Conservation (phyloP, 2,888 invertebrate genomes). For the Caenorhabditis sp. region DNA sequence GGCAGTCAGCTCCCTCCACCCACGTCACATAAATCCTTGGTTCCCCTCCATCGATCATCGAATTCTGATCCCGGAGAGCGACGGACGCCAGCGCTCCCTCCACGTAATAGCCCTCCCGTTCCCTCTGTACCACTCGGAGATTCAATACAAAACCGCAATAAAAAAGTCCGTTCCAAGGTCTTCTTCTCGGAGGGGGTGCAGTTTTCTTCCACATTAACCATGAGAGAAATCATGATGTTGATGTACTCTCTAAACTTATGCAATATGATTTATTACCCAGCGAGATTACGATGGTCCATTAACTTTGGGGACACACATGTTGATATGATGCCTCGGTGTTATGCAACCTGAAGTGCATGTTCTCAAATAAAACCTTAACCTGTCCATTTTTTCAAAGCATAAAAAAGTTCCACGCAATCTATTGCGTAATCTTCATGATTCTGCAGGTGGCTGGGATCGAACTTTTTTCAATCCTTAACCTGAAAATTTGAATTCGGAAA, state of each 20-base stretch:
- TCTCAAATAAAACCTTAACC: constrained; percentile 1
- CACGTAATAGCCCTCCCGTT: constrained; percentile 52
- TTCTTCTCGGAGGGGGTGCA: constrained; percentile 44
- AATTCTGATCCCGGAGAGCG: constrained; percentile 40
- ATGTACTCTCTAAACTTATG: constrained; percentile 41
- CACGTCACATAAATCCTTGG: constrained; percentile 39
- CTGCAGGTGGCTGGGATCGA: neutral
- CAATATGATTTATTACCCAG: constrained; percentile 34
- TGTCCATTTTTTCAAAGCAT: neutral
- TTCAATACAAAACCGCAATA: constrained; percentile 54
- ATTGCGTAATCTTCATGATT: constrained; percentile 10
- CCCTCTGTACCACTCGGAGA: constrained; percentile 41
- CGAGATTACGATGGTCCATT: constrained; percentile 8
- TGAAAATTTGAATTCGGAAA: constrained; percentile 1
- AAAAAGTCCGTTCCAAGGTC: constrained; percentile 61
- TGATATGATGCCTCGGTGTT: constrained; percentile 22
- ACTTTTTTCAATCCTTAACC: neutral
- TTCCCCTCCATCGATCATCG: constrained; percentile 47
- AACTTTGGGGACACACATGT: constrained; percentile 1
- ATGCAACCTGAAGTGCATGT: constrained; percentile 7
- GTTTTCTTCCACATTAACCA: constrained; percentile 24
- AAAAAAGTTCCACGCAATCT: constrained; percentile 16
- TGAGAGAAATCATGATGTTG: constrained; percentile 11
- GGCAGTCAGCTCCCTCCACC: constrained; percentile 1
- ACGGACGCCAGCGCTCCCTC: constrained; percentile 43